Conservation (phyloP, 2,888 invertebrate genomes). For the Trachelus iudaicus region DNA sequence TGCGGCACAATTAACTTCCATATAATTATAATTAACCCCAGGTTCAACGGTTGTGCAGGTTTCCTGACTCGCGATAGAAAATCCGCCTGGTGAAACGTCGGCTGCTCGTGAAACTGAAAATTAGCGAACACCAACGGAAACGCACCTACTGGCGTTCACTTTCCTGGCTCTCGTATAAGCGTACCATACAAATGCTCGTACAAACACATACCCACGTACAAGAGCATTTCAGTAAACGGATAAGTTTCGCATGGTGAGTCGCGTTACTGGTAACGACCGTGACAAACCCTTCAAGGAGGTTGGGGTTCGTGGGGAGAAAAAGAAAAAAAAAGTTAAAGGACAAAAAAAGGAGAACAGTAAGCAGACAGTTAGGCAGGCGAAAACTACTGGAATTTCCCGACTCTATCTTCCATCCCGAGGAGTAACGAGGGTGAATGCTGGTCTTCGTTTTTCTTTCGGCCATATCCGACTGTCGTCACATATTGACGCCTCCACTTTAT, state of each 20-base stretch:
- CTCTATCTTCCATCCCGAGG: not conserved
- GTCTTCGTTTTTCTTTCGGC: constrained; percentile 21
- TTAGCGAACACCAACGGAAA: not conserved
- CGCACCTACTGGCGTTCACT: not conserved
- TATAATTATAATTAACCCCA: constrained; percentile 44
- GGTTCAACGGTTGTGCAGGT: constrained; percentile 28
- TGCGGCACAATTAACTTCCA: constrained; percentile 38
- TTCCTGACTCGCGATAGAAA: constrained; percentile 20
- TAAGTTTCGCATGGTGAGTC: not conserved
- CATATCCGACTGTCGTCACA: constrained; percentile 51
- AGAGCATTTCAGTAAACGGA: not conserved
- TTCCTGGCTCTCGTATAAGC: not conserved
- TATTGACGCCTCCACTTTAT: constrained; percentile 57
- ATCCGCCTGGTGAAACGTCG: not conserved
- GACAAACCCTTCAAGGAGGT: not conserved
- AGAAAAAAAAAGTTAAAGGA: constrained; percentile 8
- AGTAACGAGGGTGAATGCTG: not conserved
- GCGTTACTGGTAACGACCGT: not conserved
- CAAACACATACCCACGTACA: not conserved
- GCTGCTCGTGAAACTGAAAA: not conserved
- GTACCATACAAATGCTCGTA: too few relatives aligned
- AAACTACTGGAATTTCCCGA: not conserved
- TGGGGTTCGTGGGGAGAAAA: not conserved
- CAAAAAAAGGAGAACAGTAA: constrained; percentile 5
- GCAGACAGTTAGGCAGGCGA: not conserved